A percentile compares a stretch with the other conserved stretches of the same genome.
Conservation (phyloP, 2,797 vertebrate genomes). For the Acanthurus lineatus region DNA sequence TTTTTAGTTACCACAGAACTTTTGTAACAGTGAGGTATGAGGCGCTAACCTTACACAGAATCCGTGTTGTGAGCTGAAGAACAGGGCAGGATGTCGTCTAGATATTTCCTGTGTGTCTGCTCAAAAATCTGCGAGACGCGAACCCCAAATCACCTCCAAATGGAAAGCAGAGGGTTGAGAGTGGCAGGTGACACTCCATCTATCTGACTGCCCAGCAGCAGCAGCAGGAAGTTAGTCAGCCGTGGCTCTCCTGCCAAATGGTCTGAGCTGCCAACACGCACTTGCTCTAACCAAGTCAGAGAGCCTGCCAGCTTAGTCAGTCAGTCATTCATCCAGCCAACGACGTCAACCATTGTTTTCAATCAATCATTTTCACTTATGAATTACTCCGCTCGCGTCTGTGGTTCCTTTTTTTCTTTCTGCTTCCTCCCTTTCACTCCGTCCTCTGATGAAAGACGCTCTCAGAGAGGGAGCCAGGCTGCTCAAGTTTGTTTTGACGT, state of each 20-base stretch:
- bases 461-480: slow-evolving; percentile 61
- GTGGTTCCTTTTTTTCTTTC: slow-evolving; percentile 11
- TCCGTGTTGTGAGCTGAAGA: slow-evolving; percentile 9
- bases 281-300: slow-evolving; percentile 45
- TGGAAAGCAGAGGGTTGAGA: slow-evolving; percentile 52
- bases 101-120: slow-evolving; percentile 46
- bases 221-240: slow-evolving; percentile 35
- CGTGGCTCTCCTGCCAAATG: slow-evolving; percentile 18
- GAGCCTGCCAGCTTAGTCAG: slow-evolving; percentile 49
- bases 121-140: slow-evolving; percentile 21
- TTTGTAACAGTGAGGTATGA: slow-evolving; percentile 38
- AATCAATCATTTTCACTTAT: slow-evolving; percentile 62
- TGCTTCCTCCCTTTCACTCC: slow-evolving; percentile 19
- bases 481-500: slow-evolving; percentile 67
- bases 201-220: slow-evolving; percentile 49
- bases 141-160: slow-evolving; percentile 45
- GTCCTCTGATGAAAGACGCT: slow-evolving; percentile 50
- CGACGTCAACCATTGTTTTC: slow-evolving; percentile 60
- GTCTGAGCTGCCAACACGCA: slow-evolving; percentile 50
- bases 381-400: slow-evolving; percentile 42
- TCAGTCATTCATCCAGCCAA: slow-evolving; percentile 50
- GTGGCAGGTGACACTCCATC: slow-evolving; percentile 60
- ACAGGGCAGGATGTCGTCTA: slow-evolving; percentile 25
- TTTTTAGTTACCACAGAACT: slow-evolving; percentile 12
- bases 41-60: slow-evolving; percentile 41